Percentiles rank a stretch among this genome's conserved stretches.
Conservation (phyloP, 2,888 invertebrate genomes). For the Conchocele bisecta region DNA sequence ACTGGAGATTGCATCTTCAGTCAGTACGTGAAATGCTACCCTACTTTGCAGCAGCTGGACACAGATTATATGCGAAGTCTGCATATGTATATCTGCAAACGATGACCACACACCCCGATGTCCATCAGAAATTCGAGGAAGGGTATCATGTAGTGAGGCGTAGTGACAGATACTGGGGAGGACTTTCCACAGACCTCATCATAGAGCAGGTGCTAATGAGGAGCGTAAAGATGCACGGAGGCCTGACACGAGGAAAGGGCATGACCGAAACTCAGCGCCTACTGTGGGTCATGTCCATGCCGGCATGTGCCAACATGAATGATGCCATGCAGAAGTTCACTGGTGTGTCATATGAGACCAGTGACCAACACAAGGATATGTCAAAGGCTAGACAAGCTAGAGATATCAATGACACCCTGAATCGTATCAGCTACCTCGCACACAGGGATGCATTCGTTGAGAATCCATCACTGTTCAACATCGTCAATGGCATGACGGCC, state of each 20-base stretch:
- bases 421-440: too few relatives aligned
- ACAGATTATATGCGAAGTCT: constrained; percentile 30
- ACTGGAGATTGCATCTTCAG: constrained; percentile 26
- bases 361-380: constrained; percentile 13
- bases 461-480: too few relatives aligned
- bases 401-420: constrained; percentile 6
- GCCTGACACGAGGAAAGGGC: constrained; percentile 50
- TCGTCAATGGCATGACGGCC: too few relatives aligned
- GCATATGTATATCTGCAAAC: constrained; percentile 36
- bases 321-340: constrained; percentile 26
- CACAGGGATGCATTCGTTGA: too few relatives aligned
- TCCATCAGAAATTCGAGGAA: neutral
- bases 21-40: constrained; percentile 17
- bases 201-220: constrained; percentile 47
- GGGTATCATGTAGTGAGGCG: constrained; percentile 11
- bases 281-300: constrained; percentile 25
- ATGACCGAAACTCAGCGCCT: constrained; percentile 44
- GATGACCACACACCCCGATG: constrained; percentile 19
- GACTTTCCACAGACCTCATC: constrained; percentile 23
- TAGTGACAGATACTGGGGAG: constrained; percentile 19
- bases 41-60: neutral
- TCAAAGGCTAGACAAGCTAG: neutral
- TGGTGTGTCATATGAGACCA: constrained; percentile 4
- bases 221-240: constrained; percentile 54
- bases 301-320: constrained; percentile 23